Base-by-base conservation (phyloP, 2,797 vertebrate genomes). In the Hemitrygon akajei region DNA sequence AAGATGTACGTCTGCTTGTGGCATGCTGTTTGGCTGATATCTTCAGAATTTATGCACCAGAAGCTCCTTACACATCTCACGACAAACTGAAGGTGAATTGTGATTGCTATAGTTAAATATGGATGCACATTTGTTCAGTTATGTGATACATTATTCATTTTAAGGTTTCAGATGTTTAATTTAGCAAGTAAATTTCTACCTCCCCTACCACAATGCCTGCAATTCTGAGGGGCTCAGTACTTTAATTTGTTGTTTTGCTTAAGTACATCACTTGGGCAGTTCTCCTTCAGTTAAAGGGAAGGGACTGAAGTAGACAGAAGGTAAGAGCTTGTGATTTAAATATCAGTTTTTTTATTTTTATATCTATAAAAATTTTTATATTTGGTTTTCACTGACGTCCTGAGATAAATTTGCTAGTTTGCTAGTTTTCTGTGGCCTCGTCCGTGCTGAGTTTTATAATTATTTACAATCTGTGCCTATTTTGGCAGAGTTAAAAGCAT, bases 1-100 rank as follows among this genome's bases (percentile, higher is more conserved):
- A 99, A 97, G 99, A 99, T 86, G 99, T 99, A 47, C 98, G 99
- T 95, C 97, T 99, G 94, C 97, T 99, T 93, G 99, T 99, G 96
- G 99, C 99, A 93, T 99, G 99, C 97, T 99, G 99, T 95, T 97
- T 99, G 94, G 99, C 99, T 94, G 99, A 99, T 96, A 99, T 99
- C 95, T 99, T 99, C 96, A 98, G 99, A 96, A 99, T 99, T 95
- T 99, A 99, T 94, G 99, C 99, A 95, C 99, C 99, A 1, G 99
- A 99, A 97, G 99, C 99, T 81, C 99, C 99, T 0, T 99, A 99
- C 97, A 99, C 99, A 94, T 99, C 98, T 94, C 99, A 99, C 34
- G 99, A 99, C 96, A 99, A 99, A 96, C 98, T 99, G 95, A 99
- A 99, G 98, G 99, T 99, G 97, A 96, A 95, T 93, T 7, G 12